Percentiles rank a stretch among this genome's conserved stretches.
These are phyloP conservation scores for Atta cephalotes DNA, from an alignment of 1,140 invertebrate genomes.

Conservation along the genomic window DNA sequence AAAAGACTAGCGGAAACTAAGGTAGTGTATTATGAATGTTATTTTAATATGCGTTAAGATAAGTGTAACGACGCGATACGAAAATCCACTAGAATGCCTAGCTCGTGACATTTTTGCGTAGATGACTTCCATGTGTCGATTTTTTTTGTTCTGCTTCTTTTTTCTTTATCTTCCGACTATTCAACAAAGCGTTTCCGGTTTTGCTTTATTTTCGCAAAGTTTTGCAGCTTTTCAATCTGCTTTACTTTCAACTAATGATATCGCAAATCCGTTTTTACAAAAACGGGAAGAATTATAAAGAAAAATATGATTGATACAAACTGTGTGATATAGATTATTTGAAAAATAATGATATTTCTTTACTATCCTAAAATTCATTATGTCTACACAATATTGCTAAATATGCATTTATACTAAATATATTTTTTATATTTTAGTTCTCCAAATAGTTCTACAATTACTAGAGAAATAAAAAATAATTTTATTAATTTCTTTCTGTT, in stretches of 20 bases:
- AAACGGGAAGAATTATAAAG: background rate
- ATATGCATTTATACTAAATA: conserved; percentile 13
- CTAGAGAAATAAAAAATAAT: background rate
- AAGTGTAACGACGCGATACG: conserved; percentile 28
- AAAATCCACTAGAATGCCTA: conserved; percentile 19
- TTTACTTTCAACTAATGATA: conserved; percentile 31
- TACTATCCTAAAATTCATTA: background rate
- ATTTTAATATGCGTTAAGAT: conserved; percentile 28
- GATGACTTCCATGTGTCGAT: background rate
- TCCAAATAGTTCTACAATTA: background rate
- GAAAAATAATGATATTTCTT: background rate
- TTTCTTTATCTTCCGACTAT: conserved; percentile 15
- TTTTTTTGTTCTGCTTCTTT: conserved; percentile 5
- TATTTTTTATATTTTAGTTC: background rate
- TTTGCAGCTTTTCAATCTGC: conserved; percentile 32
- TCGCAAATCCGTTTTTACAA: background rate
- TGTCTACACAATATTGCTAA: background rate
- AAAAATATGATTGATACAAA: background rate
- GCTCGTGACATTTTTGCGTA: conserved; percentile 1
- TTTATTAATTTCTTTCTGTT: background rate
- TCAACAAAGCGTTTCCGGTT: conserved; percentile 19
- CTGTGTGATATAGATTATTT: background rate
- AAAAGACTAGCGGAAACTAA: background rate
- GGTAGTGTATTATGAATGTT: background rate
- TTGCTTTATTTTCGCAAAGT: conserved; percentile 36